Conservation (phyloP, 2,888 invertebrate species). For the Chrysopilus asiliformis region DNA sequence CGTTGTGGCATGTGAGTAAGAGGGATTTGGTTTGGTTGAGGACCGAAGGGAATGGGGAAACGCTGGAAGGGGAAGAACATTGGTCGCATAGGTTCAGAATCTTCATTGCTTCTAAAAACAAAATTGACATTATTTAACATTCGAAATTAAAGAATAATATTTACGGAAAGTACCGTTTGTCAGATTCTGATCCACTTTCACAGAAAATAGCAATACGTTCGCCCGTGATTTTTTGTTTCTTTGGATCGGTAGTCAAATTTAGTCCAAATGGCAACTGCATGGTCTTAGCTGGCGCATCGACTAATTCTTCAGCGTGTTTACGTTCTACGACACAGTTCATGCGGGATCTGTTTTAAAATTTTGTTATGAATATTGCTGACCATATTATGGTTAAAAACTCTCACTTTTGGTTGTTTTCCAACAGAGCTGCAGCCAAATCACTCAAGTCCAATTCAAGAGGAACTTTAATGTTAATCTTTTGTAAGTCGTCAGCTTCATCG, state of each 20-base stretch:
- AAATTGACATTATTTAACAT: background rate
- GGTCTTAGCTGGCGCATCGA: conserved; percentile 57
- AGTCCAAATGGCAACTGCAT: conserved; percentile 51
- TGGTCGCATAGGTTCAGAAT: conserved; percentile 32
- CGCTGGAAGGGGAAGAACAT: conserved; percentile 36
- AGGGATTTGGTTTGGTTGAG: conserved; percentile 41
- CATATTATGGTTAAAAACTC: no score
- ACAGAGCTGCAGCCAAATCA: conserved; percentile 61
- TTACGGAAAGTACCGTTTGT: conserved; percentile 13
- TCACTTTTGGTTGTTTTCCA: conserved; percentile 56
- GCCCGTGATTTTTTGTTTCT: conserved; percentile 59
- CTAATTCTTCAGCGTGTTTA: conserved; percentile 68
- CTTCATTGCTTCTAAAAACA: conserved; percentile 21
- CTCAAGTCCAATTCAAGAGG: conserved; percentile 73
- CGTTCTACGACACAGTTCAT: conserved; percentile 87
- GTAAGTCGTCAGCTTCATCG: conserved; percentile 47
- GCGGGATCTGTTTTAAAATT: conserved; percentile 43
- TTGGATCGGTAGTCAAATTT: conserved; percentile 56
- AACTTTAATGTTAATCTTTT: conserved; percentile 48
- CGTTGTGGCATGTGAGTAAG: conserved; percentile 39
- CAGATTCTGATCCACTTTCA: conserved; percentile 50
- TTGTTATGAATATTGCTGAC: background rate
- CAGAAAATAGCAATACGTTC: conserved; percentile 81
- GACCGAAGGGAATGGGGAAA: conserved; percentile 38
- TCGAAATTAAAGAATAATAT: no score